Base-by-base conservation (phyloP, 2,797 vertebrate genomes). In the Pelochelys cantorii region DNA sequence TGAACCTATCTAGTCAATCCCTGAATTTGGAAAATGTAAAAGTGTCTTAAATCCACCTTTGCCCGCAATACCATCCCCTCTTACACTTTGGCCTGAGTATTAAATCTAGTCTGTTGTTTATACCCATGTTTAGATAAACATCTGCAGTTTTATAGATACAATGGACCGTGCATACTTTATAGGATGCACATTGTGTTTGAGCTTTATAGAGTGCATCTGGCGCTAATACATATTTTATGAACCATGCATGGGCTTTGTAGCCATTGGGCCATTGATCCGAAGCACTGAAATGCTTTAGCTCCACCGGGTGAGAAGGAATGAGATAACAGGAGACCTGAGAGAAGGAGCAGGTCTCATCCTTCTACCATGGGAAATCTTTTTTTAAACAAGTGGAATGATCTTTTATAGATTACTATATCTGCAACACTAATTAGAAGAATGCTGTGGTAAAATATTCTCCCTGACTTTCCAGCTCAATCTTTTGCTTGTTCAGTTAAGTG, bases 401-500 rank as follows among this genome's bases (percentile, higher is more conserved):
- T 86, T 52, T 91, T 88, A 85, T 93, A 88, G 93, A 92, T 96
- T 87, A 91, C 42, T 56, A 90, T 31, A 37, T 37, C 60, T 87
- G 75, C 31, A 79, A 48, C 10, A 79, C 68, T 88, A 93, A 96
- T n/a, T 55, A 94, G 79, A 78, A 65, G 79, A 93, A 88, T 31
- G 37, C 84, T 90, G 80, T 11, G 54, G 85, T 53, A 86, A 82
- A 89, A 60, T 6, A 89, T 88, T 79, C 34, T 85, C 60, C 74
- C 37, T 0, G 11, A 56, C n/a, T 90, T 93, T 6, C 22, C 83
- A 84, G 60, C 14, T 87, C 57, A 34, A 31, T 34, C 7, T 48
- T 87, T 31, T 11, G 0, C 85, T 90, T 92, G 86, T 75, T 86
- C 79, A 79, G 82, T 25, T 62, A 90, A 90, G 80, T 0, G n/a